Evolutionary conservation across 2,797 vertebrate species (phyloP), one percentile per base, ranked within the genome.

Genomic region (Rhinophrynus dorsalis): DNA sequence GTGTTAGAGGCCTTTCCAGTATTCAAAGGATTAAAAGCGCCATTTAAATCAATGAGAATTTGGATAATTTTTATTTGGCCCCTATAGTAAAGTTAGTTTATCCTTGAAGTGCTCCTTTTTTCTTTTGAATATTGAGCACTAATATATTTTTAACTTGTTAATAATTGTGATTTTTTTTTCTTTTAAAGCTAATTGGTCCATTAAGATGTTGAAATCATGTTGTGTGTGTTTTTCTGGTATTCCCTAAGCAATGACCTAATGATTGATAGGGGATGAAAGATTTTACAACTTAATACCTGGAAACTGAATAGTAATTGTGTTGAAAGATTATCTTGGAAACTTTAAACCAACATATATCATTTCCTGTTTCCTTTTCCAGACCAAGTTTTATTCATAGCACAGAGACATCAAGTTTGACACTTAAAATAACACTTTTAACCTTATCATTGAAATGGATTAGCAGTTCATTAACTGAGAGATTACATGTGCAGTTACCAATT

Each of bases 201-300:
- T 38, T 38, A 4, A 4, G 20, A 23, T 23, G 18, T 47, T 11
- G 10, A 47, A 47, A 21, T 47, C 44, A 17, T 23, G 10, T n/a
- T n/a, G 5, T 47, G 18, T 21, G 18, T 11, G 51, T 17, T 55
- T 33, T 33, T 9, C 13, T 15, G 5, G 2, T 23, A 40, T 40
- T 40, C 55, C 55, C 55, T 38, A 26, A 26, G 33, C 26, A 40
- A 26, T n/a, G 35, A 2, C 10, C 18, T 56, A 56, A n/a, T 58
- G 55, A 58, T 58, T 58, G 55, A 58, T n/a, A 40, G 21, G 55
- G 23, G 37, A 13, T 38, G 55, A 58, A 58, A 58, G 35, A 26
- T 58, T 15, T 40, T 38, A 58, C 33, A 38, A 58, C 21, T 11
- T 58, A 38, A 58, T 58, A 40, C 33, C 55, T 40, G 55, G 12